A percentile compares a stretch with the other conserved stretches of the same genome.
phyloP scores from a whole-genome alignment of 1,140 invertebrate species.

The Drosophila pachea region DNA sequence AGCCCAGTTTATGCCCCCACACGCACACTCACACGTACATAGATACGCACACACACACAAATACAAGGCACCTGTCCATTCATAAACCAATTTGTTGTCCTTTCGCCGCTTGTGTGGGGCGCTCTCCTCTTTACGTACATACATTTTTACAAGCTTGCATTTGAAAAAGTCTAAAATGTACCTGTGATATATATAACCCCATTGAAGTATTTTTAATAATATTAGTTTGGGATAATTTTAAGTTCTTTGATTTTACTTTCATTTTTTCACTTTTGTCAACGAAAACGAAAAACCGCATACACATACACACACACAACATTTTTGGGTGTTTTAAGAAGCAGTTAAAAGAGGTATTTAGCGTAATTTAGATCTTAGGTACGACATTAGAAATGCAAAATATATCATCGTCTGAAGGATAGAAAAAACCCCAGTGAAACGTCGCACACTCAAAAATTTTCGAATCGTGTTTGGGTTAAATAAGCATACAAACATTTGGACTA shows the following conservation, averaged over 20 bases:
- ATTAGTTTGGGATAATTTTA: conserved; percentile 20
- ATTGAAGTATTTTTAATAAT: conserved; percentile 69
- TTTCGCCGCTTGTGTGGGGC: conserved; percentile 15
- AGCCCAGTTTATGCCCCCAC: conserved; percentile 25
- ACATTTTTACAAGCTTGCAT: conserved; percentile 74
- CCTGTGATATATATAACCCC: conserved; percentile 73
- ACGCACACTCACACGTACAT: not conserved
- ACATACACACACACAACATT: conserved; percentile 28
- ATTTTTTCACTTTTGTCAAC: conserved; percentile 28
- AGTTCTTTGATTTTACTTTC: conserved; percentile 43
- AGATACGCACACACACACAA: not conserved
- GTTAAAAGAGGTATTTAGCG: conserved; percentile 40
- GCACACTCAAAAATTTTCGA: conserved; percentile 29
- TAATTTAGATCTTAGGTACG: conserved; percentile 70
- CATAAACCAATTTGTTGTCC: not conserved
- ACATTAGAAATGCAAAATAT: conserved; percentile 74
- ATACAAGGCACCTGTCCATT: conserved; percentile 15
- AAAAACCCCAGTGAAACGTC: conserved; percentile 40
- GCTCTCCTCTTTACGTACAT: conserved; percentile 45
- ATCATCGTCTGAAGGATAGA: conserved; percentile 42
- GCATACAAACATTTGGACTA: conserved; percentile 41
- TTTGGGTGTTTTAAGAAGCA: conserved; percentile 35
- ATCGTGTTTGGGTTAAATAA: conserved; percentile 32
- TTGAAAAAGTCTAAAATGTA: conserved; percentile 76
- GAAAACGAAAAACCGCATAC: conserved; percentile 38